Evolutionary conservation across 2,888 invertebrate genomes (phyloP).

Genomic region (Lapara coniferarum): DNA sequence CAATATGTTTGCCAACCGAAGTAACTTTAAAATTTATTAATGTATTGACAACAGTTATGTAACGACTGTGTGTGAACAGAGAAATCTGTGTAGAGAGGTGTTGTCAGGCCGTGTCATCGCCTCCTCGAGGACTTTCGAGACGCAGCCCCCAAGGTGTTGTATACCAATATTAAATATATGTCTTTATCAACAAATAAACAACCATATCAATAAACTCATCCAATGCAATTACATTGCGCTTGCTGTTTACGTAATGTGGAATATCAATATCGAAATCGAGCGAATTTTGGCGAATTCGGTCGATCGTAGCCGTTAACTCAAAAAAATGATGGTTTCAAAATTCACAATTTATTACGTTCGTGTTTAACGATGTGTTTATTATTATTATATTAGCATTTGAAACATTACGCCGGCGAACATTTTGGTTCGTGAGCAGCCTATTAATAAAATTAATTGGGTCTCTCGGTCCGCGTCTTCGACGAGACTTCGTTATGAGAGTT

Average conservation of each 20-base stretch:
- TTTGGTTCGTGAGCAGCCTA: constrained; percentile 43
- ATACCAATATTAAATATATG: constrained; percentile 49
- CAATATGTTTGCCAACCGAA: constrained; percentile 54
- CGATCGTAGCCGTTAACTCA: constrained; percentile 51
- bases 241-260: constrained; percentile 58
- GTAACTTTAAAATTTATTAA: constrained; percentile 58
- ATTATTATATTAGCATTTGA: constrained; percentile 43
- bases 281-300: constrained; percentile 60
- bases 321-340: constrained; percentile 57
- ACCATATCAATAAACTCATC: constrained; percentile 57
- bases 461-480: constrained; percentile 30
- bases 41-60: constrained; percentile 57
- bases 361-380: constrained; percentile 50
- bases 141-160: constrained; percentile 38
- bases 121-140: constrained; percentile 30
- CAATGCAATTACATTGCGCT: constrained; percentile 51
- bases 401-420: constrained; percentile 41
- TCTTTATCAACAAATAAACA: constrained; percentile 61
- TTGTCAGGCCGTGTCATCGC: constrained; percentile 32
- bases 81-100: constrained; percentile 48
- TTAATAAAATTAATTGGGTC: constrained; percentile 51
- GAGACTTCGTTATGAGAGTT: constrained; percentile 43
- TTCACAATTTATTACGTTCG: constrained; percentile 47
- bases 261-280: constrained; percentile 56
- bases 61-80: constrained; percentile 48